A percentile compares a stretch with the other conserved stretches of the same genome.
These are phyloP conservation scores for Delia radicum DNA, from an alignment of 1,140 invertebrate genomes.

Conservation along the genomic window DNA sequence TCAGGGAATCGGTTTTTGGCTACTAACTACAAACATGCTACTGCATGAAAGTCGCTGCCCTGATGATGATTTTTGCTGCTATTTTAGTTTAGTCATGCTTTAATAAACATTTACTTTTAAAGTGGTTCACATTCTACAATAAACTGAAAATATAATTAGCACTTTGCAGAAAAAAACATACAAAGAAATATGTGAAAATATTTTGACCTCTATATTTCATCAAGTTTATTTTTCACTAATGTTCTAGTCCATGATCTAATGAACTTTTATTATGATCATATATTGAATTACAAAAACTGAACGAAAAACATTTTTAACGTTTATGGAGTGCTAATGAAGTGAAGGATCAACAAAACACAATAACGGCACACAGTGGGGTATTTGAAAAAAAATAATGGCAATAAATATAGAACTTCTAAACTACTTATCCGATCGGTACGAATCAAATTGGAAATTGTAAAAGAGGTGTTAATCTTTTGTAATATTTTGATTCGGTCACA, in stretches of 20 bases:
- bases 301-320: not conserved
- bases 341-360: no score
- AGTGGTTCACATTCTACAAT: not conserved
- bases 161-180: not conserved
- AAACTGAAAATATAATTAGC: not conserved
- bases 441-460: no score
- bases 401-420: no score
- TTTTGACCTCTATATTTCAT: not conserved
- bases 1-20: not conserved
- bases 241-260: not conserved
- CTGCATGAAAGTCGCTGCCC: no score
- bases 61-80: not conserved
- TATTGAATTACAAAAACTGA: no score
- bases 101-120: not conserved
- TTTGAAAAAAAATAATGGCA: no score
- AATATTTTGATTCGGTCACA: no score
- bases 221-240: not conserved
- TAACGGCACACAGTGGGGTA: no score
- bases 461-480: no score
- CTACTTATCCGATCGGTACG: no score
- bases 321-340: not conserved
- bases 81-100: not conserved
- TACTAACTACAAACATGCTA: no score
- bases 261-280: constrained; percentile 6
- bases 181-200: not conserved